Evolutionary conservation across 2,797 vertebrate genomes (phyloP), one percentile per base, ranked within the genome.

Genomic region (Craterocephalus amniculus): DNA sequence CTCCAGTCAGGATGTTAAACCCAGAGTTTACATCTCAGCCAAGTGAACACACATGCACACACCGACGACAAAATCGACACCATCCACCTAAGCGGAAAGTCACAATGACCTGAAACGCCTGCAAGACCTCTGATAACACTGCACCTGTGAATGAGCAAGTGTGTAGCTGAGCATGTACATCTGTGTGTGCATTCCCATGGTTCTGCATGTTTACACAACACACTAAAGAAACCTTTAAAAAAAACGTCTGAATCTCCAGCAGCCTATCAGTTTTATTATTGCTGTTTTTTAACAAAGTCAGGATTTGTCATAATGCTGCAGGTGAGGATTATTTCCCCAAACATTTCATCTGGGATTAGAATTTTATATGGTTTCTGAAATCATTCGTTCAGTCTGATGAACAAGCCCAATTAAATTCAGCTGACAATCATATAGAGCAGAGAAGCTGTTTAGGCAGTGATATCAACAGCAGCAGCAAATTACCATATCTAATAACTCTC

Each of bases 71-170:
- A 72, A 83, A 91, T 81, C 63, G 63, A 88, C 89, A 80, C 81
- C 74, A 83, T 86, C 80, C 81, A 84, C 80, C 85, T 87, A 81
- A 88, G 86, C 80, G 63, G 73, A 88, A 84, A 83, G 72, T 70
- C 81, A 89, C 85, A 87, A 88, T 85, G 82, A 84, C 67, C 80
- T 65, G 86, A 64, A 76, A 81, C 72, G 85, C 86, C 87, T 91
- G 88, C 81, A 86, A 85, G 74, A 82, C 81, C 80, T 73, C 88
- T 89, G 91, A 92, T 91, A 91, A 92, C 87, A 54, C 76, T 11
- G 74, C 64, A 83, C 80, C 78, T 80, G 72, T 69, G 72, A 69
- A 65, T 66, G 68, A 48, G 35, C 5, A 70, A 27, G 78, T 38
- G 72, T 78, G 72, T 66, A 58, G 29, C 51, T 58, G 69, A 34